These are phyloP conservation scores for Polyommatus icarus DNA, from an alignment of 2,888 invertebrate species.

Conservation along the genomic window DNA sequence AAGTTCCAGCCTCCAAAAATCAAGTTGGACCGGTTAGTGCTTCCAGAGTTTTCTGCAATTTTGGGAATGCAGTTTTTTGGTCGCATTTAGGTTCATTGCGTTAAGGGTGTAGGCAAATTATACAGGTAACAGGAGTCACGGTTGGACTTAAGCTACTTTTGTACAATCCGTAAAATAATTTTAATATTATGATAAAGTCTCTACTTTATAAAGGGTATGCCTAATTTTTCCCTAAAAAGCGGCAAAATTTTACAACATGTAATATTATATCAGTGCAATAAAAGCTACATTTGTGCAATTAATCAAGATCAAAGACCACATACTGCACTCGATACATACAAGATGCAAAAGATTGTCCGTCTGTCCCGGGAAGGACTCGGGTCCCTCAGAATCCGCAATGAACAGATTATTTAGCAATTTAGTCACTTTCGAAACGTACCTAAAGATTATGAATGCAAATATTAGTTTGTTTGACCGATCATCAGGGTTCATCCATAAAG, in stretches of 20 bases:
- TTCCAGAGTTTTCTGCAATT: neutral
- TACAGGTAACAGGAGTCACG: no score
- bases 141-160: no score
- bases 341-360: neutral
- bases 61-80: no score
- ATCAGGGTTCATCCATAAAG: no score
- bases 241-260: neutral
- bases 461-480: no score
- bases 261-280: neutral
- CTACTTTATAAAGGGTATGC: neutral
- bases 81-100: no score
- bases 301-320: neutral
- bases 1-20: neutral
- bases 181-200: neutral
- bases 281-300: neutral
- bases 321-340: neutral
- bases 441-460: no score
- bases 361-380: neutral
- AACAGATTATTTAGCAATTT: neutral
- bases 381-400: neutral
- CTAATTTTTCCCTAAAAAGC: neutral
- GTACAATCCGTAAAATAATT: neutral
- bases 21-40: constrained; percentile 1
- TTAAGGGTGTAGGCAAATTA: no score
- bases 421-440: no score